These are phyloP conservation scores for Pachycephala philippinensis DNA, from an alignment of 2,113 vertebrate genomes.

Conservation along the genomic window DNA sequence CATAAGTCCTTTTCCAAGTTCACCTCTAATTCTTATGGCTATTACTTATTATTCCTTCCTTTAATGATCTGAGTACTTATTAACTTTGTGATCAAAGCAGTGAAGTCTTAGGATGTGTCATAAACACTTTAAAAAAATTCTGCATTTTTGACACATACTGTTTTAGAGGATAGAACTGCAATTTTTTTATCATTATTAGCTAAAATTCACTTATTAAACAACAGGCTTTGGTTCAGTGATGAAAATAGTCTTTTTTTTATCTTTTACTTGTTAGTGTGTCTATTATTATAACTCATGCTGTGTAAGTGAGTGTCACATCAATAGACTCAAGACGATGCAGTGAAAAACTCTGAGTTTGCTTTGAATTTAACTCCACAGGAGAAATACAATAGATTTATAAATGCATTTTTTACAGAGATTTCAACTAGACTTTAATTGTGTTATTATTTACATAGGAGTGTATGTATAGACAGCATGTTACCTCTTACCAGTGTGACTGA, in stretches of 20 bases:
- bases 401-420: not conserved
- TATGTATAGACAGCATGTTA: not conserved
- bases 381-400: not conserved
- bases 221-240: not conserved
- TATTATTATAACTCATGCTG: not conserved
- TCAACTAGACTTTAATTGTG: not conserved
- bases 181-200: not conserved
- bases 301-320: not conserved
- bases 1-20: not conserved
- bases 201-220: conserved; percentile 2
- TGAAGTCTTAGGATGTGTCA: not conserved
- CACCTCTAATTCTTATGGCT: not conserved
- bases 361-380: not conserved
- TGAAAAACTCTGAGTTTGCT: not conserved
- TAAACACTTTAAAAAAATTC: not conserved
- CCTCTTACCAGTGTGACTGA: not conserved
- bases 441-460: not conserved
- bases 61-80: not conserved
- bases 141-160: not conserved
- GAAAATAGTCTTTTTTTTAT: not conserved
- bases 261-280: not conserved
- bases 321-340: not conserved
- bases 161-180: not conserved
- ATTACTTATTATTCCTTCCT: not conserved
- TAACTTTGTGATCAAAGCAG: not conserved